Evolutionary conservation across 92 coral and sea anemone species (phyloP).

Genomic region (Zoanthus sociatus): DNA sequence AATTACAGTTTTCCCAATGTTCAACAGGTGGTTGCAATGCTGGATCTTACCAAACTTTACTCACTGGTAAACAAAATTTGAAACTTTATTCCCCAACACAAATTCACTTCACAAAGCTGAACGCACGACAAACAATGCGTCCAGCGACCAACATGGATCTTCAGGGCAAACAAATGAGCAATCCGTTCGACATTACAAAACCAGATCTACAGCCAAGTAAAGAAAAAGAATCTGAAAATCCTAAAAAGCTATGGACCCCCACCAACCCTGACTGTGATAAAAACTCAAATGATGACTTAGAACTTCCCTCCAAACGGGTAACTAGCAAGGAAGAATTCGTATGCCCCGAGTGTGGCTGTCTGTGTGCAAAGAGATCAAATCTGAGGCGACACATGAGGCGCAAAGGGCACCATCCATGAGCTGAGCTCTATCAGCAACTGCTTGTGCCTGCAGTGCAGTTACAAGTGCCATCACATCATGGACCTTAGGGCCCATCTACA

Average conservation of each 20-base stretch:
- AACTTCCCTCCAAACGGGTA: not conserved
- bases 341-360: constrained; percentile 25
- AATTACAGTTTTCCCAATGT: not conserved
- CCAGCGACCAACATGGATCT: not conserved
- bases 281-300: constrained; percentile 13
- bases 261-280: constrained; percentile 8
- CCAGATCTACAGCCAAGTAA: not conserved
- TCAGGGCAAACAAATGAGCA: not conserved
- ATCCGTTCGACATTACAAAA: not conserved
- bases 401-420: not conserved
- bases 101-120: not conserved
- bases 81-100: not conserved
- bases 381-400: constrained; percentile 32
- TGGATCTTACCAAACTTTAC: not conserved
- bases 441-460: constrained; percentile 40
- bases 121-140: not conserved
- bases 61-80: not conserved
- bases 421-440: constrained; percentile 10
- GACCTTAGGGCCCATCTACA: constrained; percentile 50
- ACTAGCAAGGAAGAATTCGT: constrained; percentile 20
- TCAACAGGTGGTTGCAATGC: constrained; percentile 12
- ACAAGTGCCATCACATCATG: constrained; percentile 36
- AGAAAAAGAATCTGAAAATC: not conserved
- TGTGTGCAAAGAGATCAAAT: constrained; percentile 6
- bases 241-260: not conserved